These are phyloP conservation scores for Poeciliopsis paucimaculata DNA, from an alignment of 2,797 vertebrate genomes.

Conservation along the genomic window DNA sequence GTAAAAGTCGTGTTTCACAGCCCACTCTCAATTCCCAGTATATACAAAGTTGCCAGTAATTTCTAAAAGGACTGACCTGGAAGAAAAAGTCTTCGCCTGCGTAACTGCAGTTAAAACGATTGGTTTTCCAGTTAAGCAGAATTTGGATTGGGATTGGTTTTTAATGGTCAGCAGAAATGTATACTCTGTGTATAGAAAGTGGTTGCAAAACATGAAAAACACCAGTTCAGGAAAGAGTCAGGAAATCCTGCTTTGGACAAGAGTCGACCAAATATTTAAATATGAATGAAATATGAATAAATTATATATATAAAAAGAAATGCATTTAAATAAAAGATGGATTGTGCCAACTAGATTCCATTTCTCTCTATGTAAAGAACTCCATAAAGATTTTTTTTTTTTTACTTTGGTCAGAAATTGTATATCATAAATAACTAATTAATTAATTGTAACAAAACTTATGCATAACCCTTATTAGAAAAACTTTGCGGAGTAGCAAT, in stretches of 20 bases:
- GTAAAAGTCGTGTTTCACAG: slow-evolving; percentile 53
- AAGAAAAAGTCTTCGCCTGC: slow-evolving; percentile 16
- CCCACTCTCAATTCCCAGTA: slow-evolving; percentile 65
- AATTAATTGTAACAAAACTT: background rate
- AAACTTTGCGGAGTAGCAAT: background rate
- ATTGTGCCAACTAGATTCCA: background rate
- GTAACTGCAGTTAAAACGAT: background rate
- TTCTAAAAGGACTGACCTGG: slow-evolving; percentile 35
- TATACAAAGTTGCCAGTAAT: slow-evolving; percentile 32
- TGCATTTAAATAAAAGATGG: background rate
- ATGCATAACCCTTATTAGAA: background rate
- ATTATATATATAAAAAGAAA: background rate
- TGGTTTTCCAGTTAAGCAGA: slow-evolving; percentile 12
- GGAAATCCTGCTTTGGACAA: background rate
- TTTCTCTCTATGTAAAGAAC: background rate
- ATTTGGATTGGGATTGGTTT: slow-evolving; percentile 1
- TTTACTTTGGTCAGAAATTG: background rate
- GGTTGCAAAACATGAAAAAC: slow-evolving; percentile 58
- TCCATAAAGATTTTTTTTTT: background rate
- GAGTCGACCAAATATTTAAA: background rate
- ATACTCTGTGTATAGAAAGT: slow-evolving; percentile 63
- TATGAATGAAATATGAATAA: background rate
- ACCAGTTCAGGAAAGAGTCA: background rate
- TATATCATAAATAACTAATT: background rate
- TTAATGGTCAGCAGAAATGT: slow-evolving; percentile 72